A percentile compares a stretch with the other conserved stretches of the same genome.
Conservation (phyloP, 2,888 invertebrate genomes). For the Drosophila nr. perissopoda region DNA sequence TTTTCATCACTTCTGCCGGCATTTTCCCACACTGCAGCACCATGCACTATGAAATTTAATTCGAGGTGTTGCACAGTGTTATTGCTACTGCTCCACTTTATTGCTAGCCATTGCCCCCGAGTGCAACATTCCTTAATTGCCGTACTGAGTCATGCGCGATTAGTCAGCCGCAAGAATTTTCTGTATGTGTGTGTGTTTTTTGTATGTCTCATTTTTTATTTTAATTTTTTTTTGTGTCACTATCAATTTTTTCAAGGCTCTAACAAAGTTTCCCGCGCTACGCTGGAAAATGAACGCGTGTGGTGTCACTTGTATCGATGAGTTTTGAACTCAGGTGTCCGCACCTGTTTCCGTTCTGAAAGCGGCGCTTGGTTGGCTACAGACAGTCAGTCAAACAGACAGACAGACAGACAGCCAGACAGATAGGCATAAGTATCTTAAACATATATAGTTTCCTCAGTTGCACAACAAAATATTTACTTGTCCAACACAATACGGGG, state of each 20-base stretch:
- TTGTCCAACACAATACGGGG: constrained; percentile 32
- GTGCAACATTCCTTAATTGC: constrained; percentile 67
- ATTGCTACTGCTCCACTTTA: constrained; percentile 45
- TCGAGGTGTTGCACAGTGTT: constrained; percentile 27
- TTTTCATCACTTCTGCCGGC: constrained; percentile 4
- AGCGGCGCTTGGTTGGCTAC: constrained; percentile 45
- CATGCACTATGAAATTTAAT: constrained; percentile 35
- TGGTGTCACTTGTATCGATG: constrained; percentile 59
- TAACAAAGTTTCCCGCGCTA: constrained; percentile 43
- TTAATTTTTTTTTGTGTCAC: constrained; percentile 45
- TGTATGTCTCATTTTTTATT: not conserved
- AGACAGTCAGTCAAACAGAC: constrained; percentile 1
- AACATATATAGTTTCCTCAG: constrained; percentile 4
- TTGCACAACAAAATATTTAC: constrained; percentile 62
- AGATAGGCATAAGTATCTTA: constrained; percentile 3
- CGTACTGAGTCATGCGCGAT: constrained; percentile 70
- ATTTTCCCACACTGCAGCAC: constrained; percentile 50
- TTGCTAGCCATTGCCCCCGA: constrained; percentile 20
- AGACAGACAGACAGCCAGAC: not conserved
- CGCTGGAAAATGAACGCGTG: constrained; percentile 43
- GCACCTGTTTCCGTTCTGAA: constrained; percentile 71
- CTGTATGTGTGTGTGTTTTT: not conserved
- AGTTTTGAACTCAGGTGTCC: constrained; percentile 9
- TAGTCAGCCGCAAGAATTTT: constrained; percentile 69
- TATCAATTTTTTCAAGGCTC: constrained; percentile 14